Evolutionary conservation across 2,113 vertebrate species (phyloP).

Genomic region (Sitta europaea): DNA sequence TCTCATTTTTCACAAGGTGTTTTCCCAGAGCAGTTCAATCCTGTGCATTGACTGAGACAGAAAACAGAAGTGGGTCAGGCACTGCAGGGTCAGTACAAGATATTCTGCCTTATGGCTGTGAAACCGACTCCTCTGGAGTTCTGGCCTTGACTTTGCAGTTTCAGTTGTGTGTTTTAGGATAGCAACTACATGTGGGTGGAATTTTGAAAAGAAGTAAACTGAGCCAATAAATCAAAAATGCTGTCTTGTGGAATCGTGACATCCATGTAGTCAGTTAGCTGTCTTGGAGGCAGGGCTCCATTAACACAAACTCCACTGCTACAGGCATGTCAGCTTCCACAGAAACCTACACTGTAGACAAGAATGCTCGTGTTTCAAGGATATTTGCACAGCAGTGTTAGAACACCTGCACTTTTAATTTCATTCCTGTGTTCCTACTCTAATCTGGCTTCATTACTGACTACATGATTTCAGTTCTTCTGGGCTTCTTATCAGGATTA

Average conservation of each 20-base stretch:
- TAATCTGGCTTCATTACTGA: background rate
- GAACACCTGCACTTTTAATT: background rate
- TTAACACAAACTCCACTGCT: background rate
- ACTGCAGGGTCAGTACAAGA: background rate
- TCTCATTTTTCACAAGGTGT: background rate
- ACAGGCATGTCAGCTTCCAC: background rate
- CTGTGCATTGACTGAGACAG: background rate
- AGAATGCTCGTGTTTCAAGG: background rate
- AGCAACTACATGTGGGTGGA: background rate
- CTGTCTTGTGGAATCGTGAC: background rate
- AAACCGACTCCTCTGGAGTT: background rate
- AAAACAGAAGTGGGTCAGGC: background rate
- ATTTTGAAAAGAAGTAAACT: background rate
- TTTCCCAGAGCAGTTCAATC: background rate
- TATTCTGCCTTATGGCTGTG: background rate
- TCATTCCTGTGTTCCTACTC: background rate
- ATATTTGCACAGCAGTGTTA: background rate
- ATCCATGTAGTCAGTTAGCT: background rate
- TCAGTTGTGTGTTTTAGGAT: background rate
- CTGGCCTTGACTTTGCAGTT: background rate
- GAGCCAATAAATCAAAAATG: background rate
- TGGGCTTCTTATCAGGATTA: background rate
- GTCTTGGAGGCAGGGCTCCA: background rate
- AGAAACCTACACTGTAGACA: background rate
- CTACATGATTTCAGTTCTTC: background rate